Conservation (phyloP, 2,113 vertebrate species). For the Oreochromis spilurus region DNA sequence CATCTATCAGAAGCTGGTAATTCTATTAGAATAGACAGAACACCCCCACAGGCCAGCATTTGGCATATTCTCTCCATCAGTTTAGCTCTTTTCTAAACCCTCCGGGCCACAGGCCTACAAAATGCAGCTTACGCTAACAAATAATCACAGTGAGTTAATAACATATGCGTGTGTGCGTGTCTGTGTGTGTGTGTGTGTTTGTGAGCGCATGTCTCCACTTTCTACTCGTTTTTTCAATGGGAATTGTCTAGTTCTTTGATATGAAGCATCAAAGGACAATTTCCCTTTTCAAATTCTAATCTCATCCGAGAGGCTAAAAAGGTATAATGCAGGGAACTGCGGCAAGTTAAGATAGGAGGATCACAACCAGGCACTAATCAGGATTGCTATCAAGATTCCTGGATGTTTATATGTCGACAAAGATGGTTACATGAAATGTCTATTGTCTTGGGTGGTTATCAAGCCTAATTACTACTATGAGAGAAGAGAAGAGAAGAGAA, state of each 20-base stretch:
- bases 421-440: slow-evolving; percentile 36
- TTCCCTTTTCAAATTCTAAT: slow-evolving; percentile 56
- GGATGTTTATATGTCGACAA: slow-evolving; percentile 54
- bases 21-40: slow-evolving; percentile 71
- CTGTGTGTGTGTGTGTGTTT: neutral
- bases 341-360: slow-evolving; percentile 35
- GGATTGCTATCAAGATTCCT: slow-evolving; percentile 40
- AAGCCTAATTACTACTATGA: slow-evolving; percentile 39
- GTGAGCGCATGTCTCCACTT: neutral
- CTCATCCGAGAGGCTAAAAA: slow-evolving; percentile 30
- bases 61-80: slow-evolving; percentile 59
- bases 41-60: slow-evolving; percentile 40
- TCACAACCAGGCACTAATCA: slow-evolving; percentile 42
- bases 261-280: slow-evolving; percentile 40
- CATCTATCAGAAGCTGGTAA: slow-evolving; percentile 71
- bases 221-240: neutral
- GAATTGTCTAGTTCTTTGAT: slow-evolving; percentile 32
- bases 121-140: slow-evolving; percentile 57
- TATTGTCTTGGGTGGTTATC: slow-evolving; percentile 49
- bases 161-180: neutral
- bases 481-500: neutral
- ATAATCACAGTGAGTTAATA: slow-evolving; percentile 55
- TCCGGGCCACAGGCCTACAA: slow-evolving; percentile 29
- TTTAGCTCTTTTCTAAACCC: slow-evolving; percentile 56
- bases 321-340: slow-evolving; percentile 16